Base-by-base conservation (phyloP, 2,113 vertebrate genomes). In the Erpornis zantholeuca region DNA sequence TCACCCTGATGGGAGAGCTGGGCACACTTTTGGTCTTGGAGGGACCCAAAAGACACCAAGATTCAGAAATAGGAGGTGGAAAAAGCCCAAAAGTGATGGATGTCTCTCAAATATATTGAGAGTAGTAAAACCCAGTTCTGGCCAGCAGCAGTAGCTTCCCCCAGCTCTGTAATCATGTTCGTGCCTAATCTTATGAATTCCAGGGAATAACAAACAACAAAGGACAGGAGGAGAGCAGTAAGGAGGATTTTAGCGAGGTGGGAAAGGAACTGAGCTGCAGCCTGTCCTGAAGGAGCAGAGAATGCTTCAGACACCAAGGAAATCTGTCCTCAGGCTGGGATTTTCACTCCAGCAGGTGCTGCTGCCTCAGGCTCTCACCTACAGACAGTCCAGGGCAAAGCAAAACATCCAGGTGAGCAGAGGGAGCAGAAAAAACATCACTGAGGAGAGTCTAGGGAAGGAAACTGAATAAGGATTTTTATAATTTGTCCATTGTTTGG, bases 111-210 rank as follows among this genome's bases (percentile, higher is more conserved):
- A 82, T 12, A 40, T 0, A 33, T 5, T 13, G 13, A 25, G 44
- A 70, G 15, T 12, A n/a, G 7, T 7, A 25, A 82, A 78, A 45
- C 11, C 6, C 13, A 36, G 10, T 36, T 60, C 9, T 38, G 61
- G 21, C 21, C 52, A 86, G 53, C 28, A 86, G 47, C 44, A 64
- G 9, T 2, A 28, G 21, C 20, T 71, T 27, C 13, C 50, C 29
- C n/a, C 33, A 50, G 1, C 50, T 52, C 49, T 4, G 0, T 10
- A 31, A 40, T 12, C 15, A 3, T 4, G 10, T 20, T 60, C 23
- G 28, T 35, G 60, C 11, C 27, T 33, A 14, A 40, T 19, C 38
- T 24, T 4, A 7, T 20, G n/a, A 73, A 78, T 45, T 49, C 17
- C 15, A 65, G 28, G 33, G 77, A 81, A 20, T 17, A 42, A 33